Percentiles rank a stretch among this genome's conserved stretches.
phyloP scores from a whole-genome alignment of 2,888 invertebrate species.

The Taphrorychus bicolor region DNA sequence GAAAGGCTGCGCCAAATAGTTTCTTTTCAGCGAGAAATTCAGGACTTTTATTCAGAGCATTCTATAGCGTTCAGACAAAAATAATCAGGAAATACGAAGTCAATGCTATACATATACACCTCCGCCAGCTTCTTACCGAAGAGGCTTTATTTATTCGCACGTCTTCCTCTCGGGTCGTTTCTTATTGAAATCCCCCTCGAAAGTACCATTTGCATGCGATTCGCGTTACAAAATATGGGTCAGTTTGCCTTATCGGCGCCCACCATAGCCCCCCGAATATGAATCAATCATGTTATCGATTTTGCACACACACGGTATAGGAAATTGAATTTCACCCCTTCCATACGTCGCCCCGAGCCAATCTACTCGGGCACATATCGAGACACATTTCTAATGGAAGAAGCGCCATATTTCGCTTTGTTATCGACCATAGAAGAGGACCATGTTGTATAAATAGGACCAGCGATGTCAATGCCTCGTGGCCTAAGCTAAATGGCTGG shows the following conservation, averaged over 20 bases:
- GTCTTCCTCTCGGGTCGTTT: conserved; percentile 18
- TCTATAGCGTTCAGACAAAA: background rate
- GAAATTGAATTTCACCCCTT: conserved; percentile 48
- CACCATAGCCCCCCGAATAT: conserved; percentile 44
- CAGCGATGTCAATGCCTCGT: background rate
- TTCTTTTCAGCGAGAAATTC: background rate
- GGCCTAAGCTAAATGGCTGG: background rate
- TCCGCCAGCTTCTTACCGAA: background rate
- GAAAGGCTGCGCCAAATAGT: background rate
- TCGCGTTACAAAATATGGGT: conserved; percentile 42
- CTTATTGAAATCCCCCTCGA: conserved; percentile 31
- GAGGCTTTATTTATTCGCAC: conserved; percentile 32
- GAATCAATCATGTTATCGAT: conserved; percentile 49
- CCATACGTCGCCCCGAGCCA: conserved; percentile 42
- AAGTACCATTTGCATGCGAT: conserved; percentile 34
- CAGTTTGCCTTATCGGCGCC: conserved; percentile 45
- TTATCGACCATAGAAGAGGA: conserved; percentile 2
- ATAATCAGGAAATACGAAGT: background rate
- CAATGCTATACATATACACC: background rate
- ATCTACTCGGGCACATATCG: conserved; percentile 1
- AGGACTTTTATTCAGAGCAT: background rate
- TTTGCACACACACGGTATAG: conserved; percentile 41
- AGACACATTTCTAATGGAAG: conserved; percentile 3
- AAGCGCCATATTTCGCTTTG: conserved; percentile 19
- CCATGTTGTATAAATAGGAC: background rate